Base-by-base conservation (phyloP, 2,797 vertebrate species). In the Borostomias antarcticus region DNA sequence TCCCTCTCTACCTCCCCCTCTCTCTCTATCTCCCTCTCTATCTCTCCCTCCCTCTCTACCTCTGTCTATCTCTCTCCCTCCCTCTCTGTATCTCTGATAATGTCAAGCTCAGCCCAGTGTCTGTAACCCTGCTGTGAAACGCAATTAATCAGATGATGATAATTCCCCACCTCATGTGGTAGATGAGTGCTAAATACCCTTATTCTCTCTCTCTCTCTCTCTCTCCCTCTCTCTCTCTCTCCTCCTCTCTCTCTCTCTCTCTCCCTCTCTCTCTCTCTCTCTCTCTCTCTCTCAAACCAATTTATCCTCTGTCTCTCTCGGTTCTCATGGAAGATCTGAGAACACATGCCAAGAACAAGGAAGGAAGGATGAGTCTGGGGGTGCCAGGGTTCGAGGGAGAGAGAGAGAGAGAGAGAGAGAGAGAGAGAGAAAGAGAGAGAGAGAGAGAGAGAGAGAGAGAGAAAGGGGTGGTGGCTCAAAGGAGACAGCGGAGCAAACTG, bases 101-200 rank as follows among this genome's bases (percentile, higher is more conserved):
- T 21, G 51, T 30, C 63, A 64, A 10, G 26, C 73, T 76, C 72
- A 43, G 62, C 9, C 51, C 58, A 11, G 58, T 73, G 69, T 64
- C 29, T 75, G 64, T 54, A 72, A 70, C 47, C 66, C 3, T 57
- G 2, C 65, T 13, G 13, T 33, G 64, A 79, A 82, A 76, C 76
- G 72, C 78, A 66, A 84, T 86, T 82, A 77, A 83, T 82, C 72
- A 73, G 77, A 82, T 83, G 74, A 69, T 72, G 75, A 69, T 81
- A 68, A 83, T 68, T 81, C 71, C 50, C 57, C 37, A 53, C 58
- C 68, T 69, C 21, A 19, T 66, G 43, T 45, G 66, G 32, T 63
- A 58, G 69, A 73, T 4, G 59, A 70, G 15, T 25, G 48, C 70
- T 45, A 19, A 67, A 69, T 1, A 29, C 50, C 8, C 35, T 68